Evolutionary conservation across 1,140 invertebrate genomes (phyloP), one percentile per base, ranked within the genome.

Genomic region (Campoletis sonorensis): DNA sequence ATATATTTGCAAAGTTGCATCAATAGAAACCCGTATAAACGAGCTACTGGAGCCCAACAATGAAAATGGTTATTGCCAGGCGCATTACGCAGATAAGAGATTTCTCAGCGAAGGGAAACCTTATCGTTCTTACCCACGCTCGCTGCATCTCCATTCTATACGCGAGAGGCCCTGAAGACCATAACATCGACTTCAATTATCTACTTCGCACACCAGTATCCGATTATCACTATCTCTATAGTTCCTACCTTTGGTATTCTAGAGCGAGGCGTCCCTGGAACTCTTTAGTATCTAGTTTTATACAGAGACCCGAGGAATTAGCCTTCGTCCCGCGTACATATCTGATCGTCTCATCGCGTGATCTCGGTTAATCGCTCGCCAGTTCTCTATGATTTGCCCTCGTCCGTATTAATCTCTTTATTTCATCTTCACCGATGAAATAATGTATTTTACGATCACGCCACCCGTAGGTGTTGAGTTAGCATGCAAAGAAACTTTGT

Each of bases 61-160:
- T 78, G 76, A 45, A 67, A 78, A 33, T 78, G 33, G 75, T 30
- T 77, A 45, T 64, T 67, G 76, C 76, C 37, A 67, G n/a, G 76
- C 58, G 54, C n/a, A 61, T 61, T 61, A 77, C 30, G 51, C 33
- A 11, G 58, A 78, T 78, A 45, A 54, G 18, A 33, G 27, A 67
- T 61, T 11, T 58, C 16, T 21, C 58, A 30, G 67, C 16, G 75
- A 26, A 26, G 51, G 58, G 76, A 21, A n/a, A 26, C 72, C n/a
- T 78, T 78, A 78, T 78, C 76, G 67, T 67, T 78, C 58, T 67
- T 37, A 67, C 54, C 76, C 76, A 78, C 76, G 76, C 76, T 26
- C 54, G 45, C 37, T 67, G 76, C 76, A 78, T 78, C 76, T 78
- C 67, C 58, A 26, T 78, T 78, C 76, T 23, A 33, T 58, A 40